Base-by-base conservation (phyloP, 2,797 vertebrate genomes). In the Sebastes glaucus region DNA sequence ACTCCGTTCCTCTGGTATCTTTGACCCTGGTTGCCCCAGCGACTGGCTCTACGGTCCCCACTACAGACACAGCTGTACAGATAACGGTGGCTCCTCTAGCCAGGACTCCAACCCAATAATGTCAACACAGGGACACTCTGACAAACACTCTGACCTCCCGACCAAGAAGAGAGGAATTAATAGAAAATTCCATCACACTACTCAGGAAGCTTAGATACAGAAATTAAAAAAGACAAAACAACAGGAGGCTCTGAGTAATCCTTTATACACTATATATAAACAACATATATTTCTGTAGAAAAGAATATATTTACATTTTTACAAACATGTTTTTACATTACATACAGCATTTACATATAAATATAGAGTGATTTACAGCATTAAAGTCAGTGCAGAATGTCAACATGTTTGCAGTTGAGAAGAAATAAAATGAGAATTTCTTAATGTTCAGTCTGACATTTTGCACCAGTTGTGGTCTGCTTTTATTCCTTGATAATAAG, bases 331-430 rank as follows among this genome's bases (percentile, higher is more conserved):
- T 67, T 89, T 83, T 88, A 92, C 83, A 92, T 7, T 88, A 81
- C 20, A 74, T 80, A 88, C 80, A 92, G 23, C 18, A 84, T 91
- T 74, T 90, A 88, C 81, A 91, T 74, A 93, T 93, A 92, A 91
- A 94, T 92, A 94, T 56, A 79, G 35, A 77, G 7, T 14, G 2
- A 75, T 80, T 28, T 74, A 77, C 33, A 80, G 20, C 28, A 30
- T 30, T 55, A 35, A 61, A 72, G 46, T 68, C 75, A 75, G 69
- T 57, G 68, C 65, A 73, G 53, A 71, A 22, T 5, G 13, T 59
- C 25, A 23, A 28, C 20, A 56, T 28, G 5, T 60, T 53, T 23
- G n/a, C 23, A 73, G 8, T 6, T 53, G 13, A 71, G 23, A 28
- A 74, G 3, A 55, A 72, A 70, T 6, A 55, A 22, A 25, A 22